Percentiles rank a stretch among this genome's conserved stretches.
These are phyloP conservation scores for Gasterosteus nipponicus DNA, from an alignment of 2,113 vertebrate species.

Conservation along the genomic window DNA sequence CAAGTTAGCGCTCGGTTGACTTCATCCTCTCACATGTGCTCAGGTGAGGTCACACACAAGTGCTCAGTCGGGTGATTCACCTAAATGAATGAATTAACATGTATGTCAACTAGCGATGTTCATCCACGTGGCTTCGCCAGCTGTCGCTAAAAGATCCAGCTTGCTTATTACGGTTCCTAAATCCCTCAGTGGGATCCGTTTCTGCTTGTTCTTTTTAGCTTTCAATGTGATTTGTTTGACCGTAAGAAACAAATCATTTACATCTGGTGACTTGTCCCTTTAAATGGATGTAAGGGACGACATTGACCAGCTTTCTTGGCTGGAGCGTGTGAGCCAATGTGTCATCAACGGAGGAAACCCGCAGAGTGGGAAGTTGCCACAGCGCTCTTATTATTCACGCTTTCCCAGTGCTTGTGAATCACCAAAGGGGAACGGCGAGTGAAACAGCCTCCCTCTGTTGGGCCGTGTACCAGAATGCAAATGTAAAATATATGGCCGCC, in stretches of 20 bases:
- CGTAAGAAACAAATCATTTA: not conserved
- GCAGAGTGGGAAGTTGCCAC: not conserved
- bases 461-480: not conserved
- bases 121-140: not conserved
- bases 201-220: not conserved
- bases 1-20: slow-evolving; percentile 1
- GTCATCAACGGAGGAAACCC: not conserved
- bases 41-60: not conserved
- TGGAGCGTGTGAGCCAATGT: not conserved
- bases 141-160: not conserved
- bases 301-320: not conserved
- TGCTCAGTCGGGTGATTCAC: not conserved
- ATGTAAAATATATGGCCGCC: not conserved
- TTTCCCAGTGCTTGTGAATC: not conserved
- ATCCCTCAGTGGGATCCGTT: not conserved
- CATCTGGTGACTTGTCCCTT: not conserved
- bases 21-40: not conserved
- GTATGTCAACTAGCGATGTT: not conserved
- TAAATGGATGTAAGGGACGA: not conserved
- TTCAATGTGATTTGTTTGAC: not conserved
- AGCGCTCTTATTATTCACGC: not conserved
- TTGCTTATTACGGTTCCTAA: not conserved
- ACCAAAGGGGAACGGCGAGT: not conserved
- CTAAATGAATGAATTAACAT: not conserved
- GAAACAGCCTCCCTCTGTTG: not conserved